Evolutionary conservation across 1,140 invertebrate genomes (phyloP), one percentile per base, ranked within the genome.

Genomic region (Teleogryllus occipitalis): DNA sequence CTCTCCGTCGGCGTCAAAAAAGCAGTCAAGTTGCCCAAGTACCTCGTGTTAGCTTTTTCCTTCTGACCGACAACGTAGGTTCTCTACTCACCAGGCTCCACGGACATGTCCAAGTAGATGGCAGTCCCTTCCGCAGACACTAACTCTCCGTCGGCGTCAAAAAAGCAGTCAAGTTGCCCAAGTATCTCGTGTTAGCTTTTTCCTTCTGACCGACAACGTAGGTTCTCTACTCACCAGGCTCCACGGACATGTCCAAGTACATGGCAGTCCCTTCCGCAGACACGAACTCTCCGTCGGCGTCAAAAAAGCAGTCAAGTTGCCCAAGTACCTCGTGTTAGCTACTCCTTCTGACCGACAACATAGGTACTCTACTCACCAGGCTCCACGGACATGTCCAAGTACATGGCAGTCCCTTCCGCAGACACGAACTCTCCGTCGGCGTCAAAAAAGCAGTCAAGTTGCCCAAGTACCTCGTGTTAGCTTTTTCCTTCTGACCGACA

Each of bases 341-440:
- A n/a, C n/a, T n/a, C n/a, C n/a, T n/a, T n/a, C n/a, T n/a, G n/a
- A n/a, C n/a, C n/a, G n/a, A 65, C 10, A n/a, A n/a, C n/a, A n/a
- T n/a, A n/a, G n/a, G n/a, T n/a, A n/a, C 27, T 1, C 27, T 39
- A 39, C 27, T 39, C 27, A 39, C 27, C 27, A 39, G 27, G 27
- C 5, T 39, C 1, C 27, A 39, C 27, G 27, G 27, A 39, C 7
- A 84, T 82, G 79, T 92, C 90, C 82, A 97, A 85, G 80, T 93
- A 91, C 82, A 96, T 91, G 0, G 95, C 94, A 78, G 91, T 91
- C 21, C 95, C 95, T 39, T 88, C 87, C 88, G 91, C 95, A 74
- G 87, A 85, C 0, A 87, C 84, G 10, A 93, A 88, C 82, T 94
- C 90, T 8, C 95, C 94, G 0, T 89, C 82, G n/a, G 88, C 86